Evolutionary conservation across 2,888 invertebrate species (phyloP).

Genomic region (Amphipyra tragopoginis): DNA sequence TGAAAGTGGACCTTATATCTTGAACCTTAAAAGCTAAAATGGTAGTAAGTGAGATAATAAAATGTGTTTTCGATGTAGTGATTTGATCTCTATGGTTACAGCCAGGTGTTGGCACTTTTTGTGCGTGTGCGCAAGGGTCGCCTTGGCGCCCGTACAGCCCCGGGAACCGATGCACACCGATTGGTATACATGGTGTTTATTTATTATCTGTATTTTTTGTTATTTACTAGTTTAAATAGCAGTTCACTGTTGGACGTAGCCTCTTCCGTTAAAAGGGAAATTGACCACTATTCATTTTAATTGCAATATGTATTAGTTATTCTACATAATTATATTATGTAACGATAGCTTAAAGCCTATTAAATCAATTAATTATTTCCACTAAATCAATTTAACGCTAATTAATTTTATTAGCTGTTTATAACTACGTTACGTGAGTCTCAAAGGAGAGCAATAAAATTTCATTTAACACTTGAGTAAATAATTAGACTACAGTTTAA

Average conservation of each 20-base stretch:
- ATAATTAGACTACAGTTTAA: slow-evolving; percentile 10
- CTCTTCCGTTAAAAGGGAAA: no score
- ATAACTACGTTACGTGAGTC: neutral
- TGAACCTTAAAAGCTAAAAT: slow-evolving; percentile 9
- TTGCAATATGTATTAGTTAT: neutral
- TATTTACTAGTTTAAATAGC: no score
- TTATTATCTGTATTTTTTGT: slow-evolving; percentile 8
- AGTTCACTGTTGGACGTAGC: no score
- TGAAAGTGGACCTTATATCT: slow-evolving; percentile 44
- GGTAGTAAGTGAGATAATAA: slow-evolving; percentile 4
- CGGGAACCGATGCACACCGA: slow-evolving; percentile 56
- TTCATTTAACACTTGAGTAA: slow-evolving; percentile 35
- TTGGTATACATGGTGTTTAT: slow-evolving; percentile 70
- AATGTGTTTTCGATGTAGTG: slow-evolving; percentile 71
- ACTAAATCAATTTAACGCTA: slow-evolving; percentile 6
- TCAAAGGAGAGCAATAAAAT: neutral
- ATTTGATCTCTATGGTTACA: slow-evolving; percentile 89
- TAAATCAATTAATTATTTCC: neutral
- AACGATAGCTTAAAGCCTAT: neutral
- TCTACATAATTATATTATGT: neutral
- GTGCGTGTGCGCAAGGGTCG: slow-evolving; percentile 70
- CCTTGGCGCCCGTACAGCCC: slow-evolving; percentile 68
- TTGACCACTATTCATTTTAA: no score
- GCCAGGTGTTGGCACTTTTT: slow-evolving; percentile 83
- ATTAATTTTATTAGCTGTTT: slow-evolving; percentile 2